Evolutionary conservation across 2,113 vertebrate genomes (phyloP).

Genomic region (Hyla sarda): DNA sequence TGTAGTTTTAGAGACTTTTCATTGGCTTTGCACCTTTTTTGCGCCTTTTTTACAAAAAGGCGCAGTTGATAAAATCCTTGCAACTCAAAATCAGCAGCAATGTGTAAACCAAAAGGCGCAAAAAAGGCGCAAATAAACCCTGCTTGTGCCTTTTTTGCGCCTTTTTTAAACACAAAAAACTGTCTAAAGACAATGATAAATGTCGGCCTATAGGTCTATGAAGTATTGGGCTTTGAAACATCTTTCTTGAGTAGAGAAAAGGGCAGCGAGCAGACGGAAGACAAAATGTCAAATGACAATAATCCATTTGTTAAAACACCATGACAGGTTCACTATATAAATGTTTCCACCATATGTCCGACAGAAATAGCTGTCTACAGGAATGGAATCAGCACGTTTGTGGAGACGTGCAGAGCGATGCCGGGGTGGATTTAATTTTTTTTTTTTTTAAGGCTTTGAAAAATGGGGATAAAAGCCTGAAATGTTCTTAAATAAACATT

Average conservation of each 20-base stretch:
- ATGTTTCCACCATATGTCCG: slow-evolving; percentile 49
- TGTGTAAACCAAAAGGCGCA: no score
- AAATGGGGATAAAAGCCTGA: not conserved
- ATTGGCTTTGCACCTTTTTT: no score
- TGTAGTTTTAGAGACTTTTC: no score
- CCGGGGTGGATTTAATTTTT: slow-evolving; percentile 13
- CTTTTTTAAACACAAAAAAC: no score
- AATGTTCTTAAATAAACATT: not conserved
- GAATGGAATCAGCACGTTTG: slow-evolving; percentile 9
- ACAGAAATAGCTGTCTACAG: slow-evolving; percentile 43
- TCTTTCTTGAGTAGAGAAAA: slow-evolving; percentile 52
- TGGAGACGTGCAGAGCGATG: slow-evolving; percentile 21
- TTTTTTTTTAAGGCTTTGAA: slow-evolving; percentile 1
- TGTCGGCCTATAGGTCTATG: no score
- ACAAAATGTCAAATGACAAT: slow-evolving; percentile 58
- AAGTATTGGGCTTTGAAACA: slow-evolving; percentile 47
- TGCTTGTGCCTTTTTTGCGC: no score
- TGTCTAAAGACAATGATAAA: no score
- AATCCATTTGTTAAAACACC: slow-evolving; percentile 56
- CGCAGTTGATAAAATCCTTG: no score
- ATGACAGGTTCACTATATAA: slow-evolving; percentile 52
- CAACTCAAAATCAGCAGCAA: no score
- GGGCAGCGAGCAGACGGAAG: slow-evolving; percentile 47
- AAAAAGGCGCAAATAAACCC: no score
- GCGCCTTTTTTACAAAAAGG: no score